Evolutionary conservation across 2,888 invertebrate genomes (phyloP).

Genomic region (Sphaerophoria taeniata): DNA sequence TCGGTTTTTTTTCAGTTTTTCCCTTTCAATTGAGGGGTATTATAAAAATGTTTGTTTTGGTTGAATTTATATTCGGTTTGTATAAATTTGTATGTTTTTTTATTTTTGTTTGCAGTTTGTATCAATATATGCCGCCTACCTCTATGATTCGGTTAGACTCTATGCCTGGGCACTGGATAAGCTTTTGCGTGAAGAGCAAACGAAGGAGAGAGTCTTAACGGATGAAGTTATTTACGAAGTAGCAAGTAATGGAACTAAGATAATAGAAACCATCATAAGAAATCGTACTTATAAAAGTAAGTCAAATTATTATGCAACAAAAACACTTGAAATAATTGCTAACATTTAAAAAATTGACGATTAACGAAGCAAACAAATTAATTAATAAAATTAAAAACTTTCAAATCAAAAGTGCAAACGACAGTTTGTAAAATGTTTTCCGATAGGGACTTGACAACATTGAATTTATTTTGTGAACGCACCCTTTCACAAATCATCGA

Average conservation of each 20-base stretch:
- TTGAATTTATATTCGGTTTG: conserved; percentile 44
- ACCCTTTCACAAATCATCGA: too few species aligned
- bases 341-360: too few species aligned
- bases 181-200: conserved; percentile 85
- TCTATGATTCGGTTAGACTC: conserved; percentile 96
- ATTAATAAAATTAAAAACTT: too few species aligned
- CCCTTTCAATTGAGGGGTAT: conserved; percentile 31
- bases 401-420: too few species aligned
- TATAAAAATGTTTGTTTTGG: conserved; percentile 55
- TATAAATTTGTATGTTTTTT: conserved; percentile 41
- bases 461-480: too few species aligned
- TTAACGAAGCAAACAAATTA: too few species aligned
- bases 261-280: conserved; percentile 93
- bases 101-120: conserved; percentile 87
- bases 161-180: conserved; percentile 94
- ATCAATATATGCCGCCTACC: conserved; percentile 95
- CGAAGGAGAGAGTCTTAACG: conserved; percentile 83
- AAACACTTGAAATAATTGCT: too few species aligned
- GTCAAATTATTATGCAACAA: conserved; percentile 79
- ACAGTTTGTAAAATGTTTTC: too few species aligned
- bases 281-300: conserved; percentile 94
- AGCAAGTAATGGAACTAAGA: conserved; percentile 92
- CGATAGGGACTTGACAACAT: too few species aligned
- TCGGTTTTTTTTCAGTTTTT: conserved; percentile 14
- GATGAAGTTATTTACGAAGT: conserved; percentile 87